phyloP scores from a whole-genome alignment of 2,888 invertebrate genomes.

The Diaprepes abbreviatus region DNA sequence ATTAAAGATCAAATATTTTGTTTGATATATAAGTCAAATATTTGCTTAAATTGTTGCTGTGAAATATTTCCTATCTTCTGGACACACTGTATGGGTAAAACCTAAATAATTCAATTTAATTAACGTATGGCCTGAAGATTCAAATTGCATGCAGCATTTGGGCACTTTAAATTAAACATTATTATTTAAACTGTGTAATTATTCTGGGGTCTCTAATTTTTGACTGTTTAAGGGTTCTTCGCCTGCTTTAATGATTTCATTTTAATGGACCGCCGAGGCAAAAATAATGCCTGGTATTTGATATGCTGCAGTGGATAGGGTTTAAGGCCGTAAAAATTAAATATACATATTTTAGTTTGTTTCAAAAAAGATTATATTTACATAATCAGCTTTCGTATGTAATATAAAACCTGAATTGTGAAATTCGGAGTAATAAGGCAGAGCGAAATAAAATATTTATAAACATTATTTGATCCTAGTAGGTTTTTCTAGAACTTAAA shows the following conservation, averaged over 20 bases:
- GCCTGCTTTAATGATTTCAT: conserved; percentile 36
- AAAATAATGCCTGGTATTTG: conserved; percentile 16
- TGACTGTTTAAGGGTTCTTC: conserved; percentile 37
- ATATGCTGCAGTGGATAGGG: conserved; percentile 8
- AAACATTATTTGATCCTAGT: too few species aligned
- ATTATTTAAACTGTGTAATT: conserved; percentile 42
- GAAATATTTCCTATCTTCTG: too few species aligned
- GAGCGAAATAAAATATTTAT: too few species aligned
- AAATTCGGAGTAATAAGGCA: background rate
- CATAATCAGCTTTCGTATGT: background rate
- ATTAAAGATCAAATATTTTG: too few species aligned
- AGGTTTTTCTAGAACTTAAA: too few species aligned
- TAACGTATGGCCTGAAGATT: background rate
- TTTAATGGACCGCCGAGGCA: conserved; percentile 32
- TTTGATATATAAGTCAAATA: too few species aligned
- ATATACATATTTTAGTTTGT: conserved; percentile 24
- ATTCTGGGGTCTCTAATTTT: conserved; percentile 37
- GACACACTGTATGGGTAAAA: background rate
- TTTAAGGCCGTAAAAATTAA: conserved; percentile 4
- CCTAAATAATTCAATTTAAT: background rate
- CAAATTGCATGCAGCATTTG: background rate
- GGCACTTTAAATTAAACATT: conserved; percentile 22
- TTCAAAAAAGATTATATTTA: background rate
- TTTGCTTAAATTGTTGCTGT: too few species aligned
- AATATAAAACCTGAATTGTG: background rate